Evolutionary conservation across 1,140 invertebrate genomes (phyloP).

Genomic region (Zaprionus africanus): DNA sequence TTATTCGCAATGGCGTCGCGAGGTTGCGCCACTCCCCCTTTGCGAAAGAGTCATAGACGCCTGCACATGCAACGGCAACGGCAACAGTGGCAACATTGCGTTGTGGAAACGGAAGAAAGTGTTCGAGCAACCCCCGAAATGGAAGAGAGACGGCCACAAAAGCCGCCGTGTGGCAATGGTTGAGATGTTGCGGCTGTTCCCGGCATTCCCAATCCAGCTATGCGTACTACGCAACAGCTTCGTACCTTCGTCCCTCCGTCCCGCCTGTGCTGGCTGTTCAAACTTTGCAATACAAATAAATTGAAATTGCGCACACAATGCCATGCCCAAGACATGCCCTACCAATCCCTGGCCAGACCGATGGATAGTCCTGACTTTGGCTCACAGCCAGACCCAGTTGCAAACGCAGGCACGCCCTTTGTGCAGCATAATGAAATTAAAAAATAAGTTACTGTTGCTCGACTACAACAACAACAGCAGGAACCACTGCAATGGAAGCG

Average conservation of each 20-base stretch:
- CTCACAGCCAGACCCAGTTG: constrained; percentile 3
- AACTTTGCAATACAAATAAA: constrained; percentile 72
- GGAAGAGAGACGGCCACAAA: constrained; percentile 58
- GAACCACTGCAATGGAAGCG: constrained; percentile 16
- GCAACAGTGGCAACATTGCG: constrained; percentile 4
- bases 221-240: not conserved
- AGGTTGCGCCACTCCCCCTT: constrained; percentile 60
- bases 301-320: constrained; percentile 67
- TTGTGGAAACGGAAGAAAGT: constrained; percentile 12
- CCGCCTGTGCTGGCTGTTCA: constrained; percentile 25
- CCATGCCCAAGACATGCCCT: not conserved
- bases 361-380: constrained; percentile 18
- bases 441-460: constrained; percentile 79
- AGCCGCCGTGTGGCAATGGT: constrained; percentile 38
- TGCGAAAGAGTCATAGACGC: constrained; percentile 19
- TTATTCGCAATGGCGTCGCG: constrained; percentile 65
- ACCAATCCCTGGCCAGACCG: constrained; percentile 16
- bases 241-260: not conserved
- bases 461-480: constrained; percentile 34
- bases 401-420: constrained; percentile 64
- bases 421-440: constrained; percentile 82
- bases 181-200: constrained; percentile 24
- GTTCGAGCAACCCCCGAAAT: constrained; percentile 55
- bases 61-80: constrained; percentile 22
- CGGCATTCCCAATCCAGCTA: constrained; percentile 16